These are phyloP conservation scores for Myiagra hebetior DNA, from an alignment of 2,113 vertebrate species.

Conservation along the genomic window DNA sequence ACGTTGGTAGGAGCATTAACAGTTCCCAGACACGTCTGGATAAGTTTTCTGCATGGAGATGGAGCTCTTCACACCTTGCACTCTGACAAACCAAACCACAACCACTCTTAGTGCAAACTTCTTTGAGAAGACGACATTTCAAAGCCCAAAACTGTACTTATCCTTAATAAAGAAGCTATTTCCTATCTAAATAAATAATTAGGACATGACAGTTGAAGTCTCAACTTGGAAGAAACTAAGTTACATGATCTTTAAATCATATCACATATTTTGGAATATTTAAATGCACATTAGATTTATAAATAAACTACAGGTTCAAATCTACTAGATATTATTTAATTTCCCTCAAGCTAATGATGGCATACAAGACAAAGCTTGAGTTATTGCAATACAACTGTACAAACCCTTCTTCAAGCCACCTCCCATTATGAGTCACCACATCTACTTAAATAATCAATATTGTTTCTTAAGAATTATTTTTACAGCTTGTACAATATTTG, in stretches of 20 bases:
- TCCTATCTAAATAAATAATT: background rate
- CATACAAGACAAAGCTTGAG: background rate
- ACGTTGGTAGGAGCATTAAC: constrained; percentile 95
- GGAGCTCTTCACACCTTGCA: constrained; percentile 91
- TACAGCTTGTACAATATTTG: background rate
- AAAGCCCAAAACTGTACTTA: background rate
- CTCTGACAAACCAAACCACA: constrained; percentile 75
- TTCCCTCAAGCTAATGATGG: background rate
- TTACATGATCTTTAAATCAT: background rate
- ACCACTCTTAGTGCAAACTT: background rate
- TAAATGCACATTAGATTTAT: background rate
- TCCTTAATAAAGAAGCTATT: background rate
- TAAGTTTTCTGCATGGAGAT: constrained; percentile 97
- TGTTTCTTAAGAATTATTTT: background rate
- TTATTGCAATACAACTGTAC: background rate
- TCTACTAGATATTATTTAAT: background rate
- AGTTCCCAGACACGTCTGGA: constrained; percentile 97
- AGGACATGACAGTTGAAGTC: background rate
- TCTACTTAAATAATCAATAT: background rate
- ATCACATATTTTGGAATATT: background rate
- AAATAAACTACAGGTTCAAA: background rate
- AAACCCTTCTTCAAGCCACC: background rate
- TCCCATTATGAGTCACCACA: background rate
- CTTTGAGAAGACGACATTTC: background rate
- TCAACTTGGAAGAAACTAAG: background rate